Conservation (phyloP, 2,113 vertebrate genomes). For the Alexandromys fortis region DNA sequence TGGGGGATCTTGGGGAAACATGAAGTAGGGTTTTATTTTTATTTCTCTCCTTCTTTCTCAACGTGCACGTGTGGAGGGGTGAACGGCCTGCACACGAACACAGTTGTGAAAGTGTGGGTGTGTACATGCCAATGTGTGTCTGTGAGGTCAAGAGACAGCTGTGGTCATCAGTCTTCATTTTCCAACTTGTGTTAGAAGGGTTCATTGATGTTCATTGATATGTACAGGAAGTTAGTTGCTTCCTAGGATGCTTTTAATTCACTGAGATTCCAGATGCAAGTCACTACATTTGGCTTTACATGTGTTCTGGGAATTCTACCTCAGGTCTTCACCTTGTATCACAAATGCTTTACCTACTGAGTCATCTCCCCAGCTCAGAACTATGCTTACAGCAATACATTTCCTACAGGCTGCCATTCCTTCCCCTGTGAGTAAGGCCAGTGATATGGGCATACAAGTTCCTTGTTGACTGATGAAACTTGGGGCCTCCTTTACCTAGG, state of each 20-base stretch:
- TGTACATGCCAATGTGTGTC: not conserved
- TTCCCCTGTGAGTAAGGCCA: conserved; percentile 45
- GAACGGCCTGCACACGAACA: not conserved
- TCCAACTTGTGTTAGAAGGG: not conserved
- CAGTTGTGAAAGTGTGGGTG: not conserved
- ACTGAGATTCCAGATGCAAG: not conserved
- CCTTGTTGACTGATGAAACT: not conserved
- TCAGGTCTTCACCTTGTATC: too few species aligned
- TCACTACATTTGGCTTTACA: not conserved
- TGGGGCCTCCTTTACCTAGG: not conserved
- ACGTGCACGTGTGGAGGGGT: too few species aligned
- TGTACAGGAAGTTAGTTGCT: not conserved
- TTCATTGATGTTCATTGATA: not conserved
- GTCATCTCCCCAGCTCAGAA: not conserved
- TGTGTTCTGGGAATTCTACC: not conserved
- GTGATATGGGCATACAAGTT: not conserved
- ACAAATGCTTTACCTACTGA: not conserved
- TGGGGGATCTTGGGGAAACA: too few species aligned
- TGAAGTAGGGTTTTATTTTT: not conserved
- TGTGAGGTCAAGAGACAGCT: not conserved
- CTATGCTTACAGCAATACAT: not conserved
- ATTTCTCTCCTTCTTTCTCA: not conserved
- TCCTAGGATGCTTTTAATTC: not conserved
- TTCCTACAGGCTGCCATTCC: not conserved
- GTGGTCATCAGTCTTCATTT: not conserved